phyloP scores from a whole-genome alignment of 2,113 vertebrate species.

The Phrynosoma platyrhinos region DNA sequence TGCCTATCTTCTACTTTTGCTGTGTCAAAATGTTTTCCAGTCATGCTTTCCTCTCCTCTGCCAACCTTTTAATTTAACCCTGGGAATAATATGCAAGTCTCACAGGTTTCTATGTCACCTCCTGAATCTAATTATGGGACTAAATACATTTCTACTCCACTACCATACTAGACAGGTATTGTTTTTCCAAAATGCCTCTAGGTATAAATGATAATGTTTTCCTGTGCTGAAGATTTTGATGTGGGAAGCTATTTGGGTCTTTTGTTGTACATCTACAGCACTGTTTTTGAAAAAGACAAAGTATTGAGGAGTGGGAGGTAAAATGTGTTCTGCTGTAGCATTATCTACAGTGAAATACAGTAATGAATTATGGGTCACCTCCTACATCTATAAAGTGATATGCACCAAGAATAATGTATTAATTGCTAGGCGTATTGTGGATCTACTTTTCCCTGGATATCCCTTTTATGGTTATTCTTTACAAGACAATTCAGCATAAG shows the following conservation, averaged over 20 bases:
- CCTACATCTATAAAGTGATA: not conserved
- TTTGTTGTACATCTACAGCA: not conserved
- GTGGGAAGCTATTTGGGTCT: not conserved
- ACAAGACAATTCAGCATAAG: not conserved
- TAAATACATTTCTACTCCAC: slow-evolving; percentile 38
- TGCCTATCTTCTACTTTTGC: slow-evolving; percentile 12
- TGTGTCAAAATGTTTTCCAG: slow-evolving; percentile 25
- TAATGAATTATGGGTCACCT: not conserved
- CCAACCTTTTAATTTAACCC: slow-evolving; percentile 21
- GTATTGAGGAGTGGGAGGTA: not conserved
- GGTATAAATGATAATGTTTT: slow-evolving; percentile 7
- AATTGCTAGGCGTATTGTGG: not conserved
- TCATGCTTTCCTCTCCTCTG: not conserved
- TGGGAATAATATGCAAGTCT: not conserved
- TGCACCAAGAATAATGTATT: not conserved
- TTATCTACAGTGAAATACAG: not conserved
- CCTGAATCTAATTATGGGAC: slow-evolving; percentile 27
- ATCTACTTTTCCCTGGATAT: not conserved
- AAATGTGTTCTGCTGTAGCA: slow-evolving; percentile 1
- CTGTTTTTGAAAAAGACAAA: slow-evolving; percentile 7
- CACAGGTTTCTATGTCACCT: slow-evolving; percentile 23
- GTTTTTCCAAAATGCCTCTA: slow-evolving; percentile 27
- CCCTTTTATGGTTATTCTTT: not conserved
- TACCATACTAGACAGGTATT: slow-evolving; percentile 6
- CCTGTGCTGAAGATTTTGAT: not conserved